Evolutionary conservation across 2,888 invertebrate genomes (phyloP), one percentile per base, ranked within the genome.

Genomic region (Congeria kusceri): DNA sequence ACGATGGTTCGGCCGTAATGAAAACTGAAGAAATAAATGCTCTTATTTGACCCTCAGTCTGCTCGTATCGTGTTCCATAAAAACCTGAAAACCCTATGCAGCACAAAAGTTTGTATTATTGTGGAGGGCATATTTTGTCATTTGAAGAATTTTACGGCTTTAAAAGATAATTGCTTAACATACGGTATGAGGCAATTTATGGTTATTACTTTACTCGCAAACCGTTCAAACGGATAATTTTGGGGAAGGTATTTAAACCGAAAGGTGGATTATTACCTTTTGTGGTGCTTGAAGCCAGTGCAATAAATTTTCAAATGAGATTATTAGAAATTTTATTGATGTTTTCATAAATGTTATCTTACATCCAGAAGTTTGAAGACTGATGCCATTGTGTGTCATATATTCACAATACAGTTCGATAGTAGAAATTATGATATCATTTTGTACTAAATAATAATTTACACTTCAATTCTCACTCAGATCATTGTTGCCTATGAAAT

Each of bases 21-120:
- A 58, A 44, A 57, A 67, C 56, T 58, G 71, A 28, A 29, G 46
- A 47, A 65, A 39, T 20, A 27, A 59, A 57, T 72, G 64, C 71
- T 72, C 71, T 72, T 15, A 65, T 58, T 18, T 63, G 64, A 72
- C 57, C 71, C 71, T 72, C 65, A 25, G 47, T 67, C 56, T 61
- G 18, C 25, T 13, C 28, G 61, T 77, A 77, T 77, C 59, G 32
- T 47, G 61, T 77, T 77, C 62, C 77, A 67, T n/a, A 64, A 46
- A 62, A 70, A 71, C 66, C 61, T 66, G 59, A 77, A 61, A 58
- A 58, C 28, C 46, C 28, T 46, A 44, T 15, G 1, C 28, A 11
- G 57, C 61, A 71, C 77, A 77, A 77, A 66, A 62, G 71, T 63
- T 71, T 70, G 66, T 71, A 71, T 71, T 70, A 56, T 77, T 61